These are phyloP conservation scores for Lacerta viridis DNA, from an alignment of 2,797 vertebrate species.

Conservation along the genomic window DNA sequence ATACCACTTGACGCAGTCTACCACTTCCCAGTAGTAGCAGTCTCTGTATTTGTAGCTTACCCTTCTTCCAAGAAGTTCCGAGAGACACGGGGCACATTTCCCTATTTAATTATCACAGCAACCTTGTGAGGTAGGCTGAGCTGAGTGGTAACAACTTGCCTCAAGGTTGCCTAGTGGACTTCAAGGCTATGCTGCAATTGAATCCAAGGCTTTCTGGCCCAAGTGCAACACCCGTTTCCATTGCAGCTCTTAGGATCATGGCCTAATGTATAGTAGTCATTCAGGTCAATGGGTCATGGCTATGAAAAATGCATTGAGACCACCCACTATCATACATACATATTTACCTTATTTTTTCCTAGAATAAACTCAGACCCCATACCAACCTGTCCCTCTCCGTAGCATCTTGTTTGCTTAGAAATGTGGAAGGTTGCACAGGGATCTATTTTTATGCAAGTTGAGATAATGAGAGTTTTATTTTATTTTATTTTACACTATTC, in stretches of 20 bases:
- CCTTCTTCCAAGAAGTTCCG: too few relatives aligned
- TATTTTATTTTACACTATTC: not conserved
- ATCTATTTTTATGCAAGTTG: not conserved
- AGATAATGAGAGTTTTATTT: constrained; percentile 5
- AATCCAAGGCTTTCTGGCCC: not conserved
- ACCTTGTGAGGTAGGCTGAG: not conserved
- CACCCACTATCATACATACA: not conserved
- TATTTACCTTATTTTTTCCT: not conserved
- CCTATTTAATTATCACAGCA: not conserved
- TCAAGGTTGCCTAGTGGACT: not conserved
- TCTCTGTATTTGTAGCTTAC: not conserved
- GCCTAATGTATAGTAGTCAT: not conserved
- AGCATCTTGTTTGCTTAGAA: not conserved
- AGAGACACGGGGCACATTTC: too few relatives aligned
- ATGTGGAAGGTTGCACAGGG: not conserved
- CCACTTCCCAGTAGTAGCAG: not conserved
- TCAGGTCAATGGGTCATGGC: not conserved
- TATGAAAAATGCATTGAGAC: not conserved
- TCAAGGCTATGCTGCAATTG: not conserved
- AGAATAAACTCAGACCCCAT: not conserved
- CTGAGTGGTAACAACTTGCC: not conserved
- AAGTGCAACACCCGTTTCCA: not conserved
- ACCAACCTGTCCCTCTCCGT: not conserved
- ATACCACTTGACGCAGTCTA: too few relatives aligned
- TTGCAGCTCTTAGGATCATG: not conserved